Base-by-base conservation (phyloP, 1,140 invertebrate species). In the Nilaparvata lugens region DNA sequence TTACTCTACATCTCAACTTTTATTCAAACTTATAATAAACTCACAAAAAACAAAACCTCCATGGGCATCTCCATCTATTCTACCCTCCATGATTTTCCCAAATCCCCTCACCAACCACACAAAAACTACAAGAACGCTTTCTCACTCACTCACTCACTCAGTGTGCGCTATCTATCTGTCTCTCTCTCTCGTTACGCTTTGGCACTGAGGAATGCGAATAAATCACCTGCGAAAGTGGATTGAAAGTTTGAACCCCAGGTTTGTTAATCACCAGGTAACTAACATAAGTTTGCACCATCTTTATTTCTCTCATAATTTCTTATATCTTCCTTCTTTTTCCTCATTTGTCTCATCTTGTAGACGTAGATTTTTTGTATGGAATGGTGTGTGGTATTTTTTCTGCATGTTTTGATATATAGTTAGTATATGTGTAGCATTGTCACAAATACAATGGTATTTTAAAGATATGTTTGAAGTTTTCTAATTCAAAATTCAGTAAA, bases 171-270 rank as follows among this genome's bases (percentile, higher is more conserved):
- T 45, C 31, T 57, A 24, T 31, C 48, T 57, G 55, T 58, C 42
- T 45, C 48, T 42, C 35, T 14, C 64, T 56, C 64, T 57, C 59
- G 64, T 65, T 78, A 35, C 31, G 77, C 77, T 79, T 79, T 78
- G 77, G 77, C 76, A 77, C 76, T 74, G 74, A 35, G 76, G 77
- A 78, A 78, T 79, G 77, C 75, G 74, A 35, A 76, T 76, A 78
- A 78, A 78, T 76, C 75, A 73, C 77, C 76, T 76, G 73, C 77
- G 75, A 77, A 74, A 75, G 31, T 35, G 31, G 31, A 35, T 35
- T 35, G 31, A 35, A 35, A 35, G 7, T 35, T 35, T 76, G 73
- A 74, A 77, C 70, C 72, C 74, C 75, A 76, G 76, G 74, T 78
- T 78, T 78, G 75, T 76, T 77, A 76, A 72, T 76, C 71, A 76